Conservation (phyloP, 64 coral and sea anemone genomes). For the Astreopora myriophthalma region DNA sequence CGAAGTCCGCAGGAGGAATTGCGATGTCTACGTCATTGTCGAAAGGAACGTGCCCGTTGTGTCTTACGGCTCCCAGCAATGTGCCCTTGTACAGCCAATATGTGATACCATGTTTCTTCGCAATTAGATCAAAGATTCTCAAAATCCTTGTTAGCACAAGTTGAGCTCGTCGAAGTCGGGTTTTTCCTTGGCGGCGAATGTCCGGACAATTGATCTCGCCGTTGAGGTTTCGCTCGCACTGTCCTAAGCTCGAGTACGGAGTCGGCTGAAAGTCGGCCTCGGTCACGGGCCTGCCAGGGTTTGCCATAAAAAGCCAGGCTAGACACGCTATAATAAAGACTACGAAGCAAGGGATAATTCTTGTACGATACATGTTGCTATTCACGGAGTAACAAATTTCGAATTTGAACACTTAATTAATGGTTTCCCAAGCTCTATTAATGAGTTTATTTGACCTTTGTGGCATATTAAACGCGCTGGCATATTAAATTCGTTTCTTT, state of each 20-base stretch:
- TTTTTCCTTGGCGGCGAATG: conserved; percentile 31
- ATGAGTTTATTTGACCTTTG: too few relatives aligned
- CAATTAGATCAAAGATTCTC: conserved; percentile 39
- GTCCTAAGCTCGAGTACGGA: not conserved
- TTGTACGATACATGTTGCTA: too few relatives aligned
- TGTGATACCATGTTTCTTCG: conserved; percentile 33
- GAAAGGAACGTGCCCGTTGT: conserved; percentile 36
- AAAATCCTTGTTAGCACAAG: conserved; percentile 52
- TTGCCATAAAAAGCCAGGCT: too few relatives aligned
- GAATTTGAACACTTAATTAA: too few relatives aligned
- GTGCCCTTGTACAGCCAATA: conserved; percentile 57
- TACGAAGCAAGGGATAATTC: too few relatives aligned
- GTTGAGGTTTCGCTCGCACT: not conserved
- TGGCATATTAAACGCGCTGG: too few relatives aligned
- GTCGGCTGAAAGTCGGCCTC: not conserved
- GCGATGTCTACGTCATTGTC: conserved; percentile 45
- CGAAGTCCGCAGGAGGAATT: conserved; percentile 8
- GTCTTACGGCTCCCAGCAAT: conserved; percentile 41
- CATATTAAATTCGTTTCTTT: too few relatives aligned
- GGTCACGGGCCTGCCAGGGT: not conserved
- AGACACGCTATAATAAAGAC: too few relatives aligned
- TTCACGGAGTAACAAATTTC: too few relatives aligned
- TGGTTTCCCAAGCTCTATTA: too few relatives aligned
- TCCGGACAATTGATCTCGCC: conserved; percentile 18
- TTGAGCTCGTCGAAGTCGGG: conserved; percentile 1